Evolutionary conservation across 2,888 invertebrate genomes (phyloP), one percentile per base, ranked within the genome.

Genomic region (Drosophila mimica): DNA sequence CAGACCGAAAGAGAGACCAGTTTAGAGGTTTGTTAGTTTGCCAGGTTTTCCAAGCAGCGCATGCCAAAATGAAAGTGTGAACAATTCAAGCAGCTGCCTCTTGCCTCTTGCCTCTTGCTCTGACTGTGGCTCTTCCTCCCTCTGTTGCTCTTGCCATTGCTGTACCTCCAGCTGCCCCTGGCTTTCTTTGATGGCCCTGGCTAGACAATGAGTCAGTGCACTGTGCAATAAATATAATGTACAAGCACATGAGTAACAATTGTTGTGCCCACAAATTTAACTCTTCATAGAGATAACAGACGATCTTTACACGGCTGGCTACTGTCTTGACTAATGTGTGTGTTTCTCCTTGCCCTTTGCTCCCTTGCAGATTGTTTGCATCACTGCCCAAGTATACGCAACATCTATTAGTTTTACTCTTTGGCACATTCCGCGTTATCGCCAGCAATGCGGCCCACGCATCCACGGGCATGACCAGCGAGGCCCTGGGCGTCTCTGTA

Each of bases 341-440:
- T 71, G 52, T 63, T 65, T 84, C 69, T 60, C 34, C 68, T 46
- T 68, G 62, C 67, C 28, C 61, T 25, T 25, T 25, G 25, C 67
- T 61, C 49, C 9, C 67, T 89, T 93, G 51, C 94, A 99, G 99
- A 94, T 95, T 98, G 93, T 96, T 99, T 87, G 95, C 96, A 87
- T 96, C 98, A 88, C 94, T 98, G 93, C 98, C 98, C 61, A 94
- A 96, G 69, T 97, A 97, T 93, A 98, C 98, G 80, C 99, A 99
- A 94, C 96, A 97, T 92, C 94, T 99, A 83, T 94, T 99, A 91
- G 98, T 99, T 88, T 95, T 99, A 83, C 95, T 99, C 74, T 99
- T 99, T 94, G 99, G 99, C 83, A 99, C 99, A 91, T 99, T 98
- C 94, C 96, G 98, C 88, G 97, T 98, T 83, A 98, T 98, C 93